A percentile compares a stretch with the other conserved stretches of the same genome.
Conservation (phyloP, 1,140 invertebrate species). For the Nomia melanderi region DNA sequence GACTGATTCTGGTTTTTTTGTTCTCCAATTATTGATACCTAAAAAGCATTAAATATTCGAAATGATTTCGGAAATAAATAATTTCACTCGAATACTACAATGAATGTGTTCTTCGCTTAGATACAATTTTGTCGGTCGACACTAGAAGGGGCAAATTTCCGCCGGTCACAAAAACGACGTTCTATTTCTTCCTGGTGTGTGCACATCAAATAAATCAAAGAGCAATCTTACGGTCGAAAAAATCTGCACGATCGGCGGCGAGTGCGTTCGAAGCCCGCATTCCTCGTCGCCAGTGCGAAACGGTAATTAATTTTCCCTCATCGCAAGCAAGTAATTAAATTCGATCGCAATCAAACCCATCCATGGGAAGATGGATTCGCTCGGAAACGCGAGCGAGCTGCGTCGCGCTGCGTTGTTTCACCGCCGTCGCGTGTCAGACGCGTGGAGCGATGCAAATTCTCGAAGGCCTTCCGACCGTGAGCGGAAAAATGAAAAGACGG, state of each 20-base stretch:
- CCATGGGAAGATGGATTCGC: neutral
- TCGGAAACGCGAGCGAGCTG: neutral
- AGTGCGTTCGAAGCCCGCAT: neutral
- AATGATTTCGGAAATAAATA: too few species aligned
- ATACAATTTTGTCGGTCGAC: too few species aligned
- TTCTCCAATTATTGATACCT: too few species aligned
- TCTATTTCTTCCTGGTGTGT: too few species aligned
- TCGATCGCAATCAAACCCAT: neutral
- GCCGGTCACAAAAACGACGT: too few species aligned
- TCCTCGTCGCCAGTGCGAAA: neutral
- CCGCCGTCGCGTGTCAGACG: slow-evolving; percentile 35
- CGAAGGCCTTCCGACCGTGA: neutral
- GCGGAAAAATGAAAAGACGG: slow-evolving; percentile 23
- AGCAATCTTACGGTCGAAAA: neutral
- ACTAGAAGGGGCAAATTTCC: too few species aligned
- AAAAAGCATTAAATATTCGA: too few species aligned
- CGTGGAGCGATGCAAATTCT: slow-evolving; percentile 30
- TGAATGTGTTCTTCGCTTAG: too few species aligned
- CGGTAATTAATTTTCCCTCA: neutral
- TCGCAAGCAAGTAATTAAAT: neutral
- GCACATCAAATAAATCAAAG: too few species aligned
- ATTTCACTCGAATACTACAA: too few species aligned
- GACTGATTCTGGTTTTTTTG: too few species aligned
- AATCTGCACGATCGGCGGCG: neutral
- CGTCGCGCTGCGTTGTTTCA: neutral